Evolutionary conservation across 1,140 invertebrate genomes (phyloP), one percentile per base, ranked within the genome.

Genomic region (Polypedilum pembai): DNA sequence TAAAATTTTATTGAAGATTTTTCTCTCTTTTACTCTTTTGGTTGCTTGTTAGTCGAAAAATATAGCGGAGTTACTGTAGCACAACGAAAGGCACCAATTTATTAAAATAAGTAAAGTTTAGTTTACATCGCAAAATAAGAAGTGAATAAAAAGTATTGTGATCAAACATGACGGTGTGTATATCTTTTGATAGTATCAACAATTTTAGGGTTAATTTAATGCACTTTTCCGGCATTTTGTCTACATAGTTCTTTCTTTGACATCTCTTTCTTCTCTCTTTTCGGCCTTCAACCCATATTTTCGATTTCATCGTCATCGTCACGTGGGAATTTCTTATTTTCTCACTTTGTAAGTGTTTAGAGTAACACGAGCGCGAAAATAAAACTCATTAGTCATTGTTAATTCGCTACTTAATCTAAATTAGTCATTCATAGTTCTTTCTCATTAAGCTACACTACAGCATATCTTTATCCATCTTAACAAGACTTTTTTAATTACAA

Each of bases 201-300:
- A 69, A 69, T 69, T 69, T 69, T 69, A n/a, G 65, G 65, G 65
- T 69, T 69, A 69, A 69, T 69, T 69, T 69, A 69, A 69, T 69
- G 20, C 65, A 69, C 8, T 69, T 69, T 18, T 56, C 45, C n/a
- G 45, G 12, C 45, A 56, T 56, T n/a, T 12, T 12, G n/a, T 56
- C 45, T 56, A n/a, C 45, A n/a, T 56, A n/a, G 45, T 56, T 56
- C 45, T 45, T 56, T 56, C 45, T 33, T 33, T 33, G 24, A 33
- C 24, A 5, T 33, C 24, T 33, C 5, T 33, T 56, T n/a, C 45
- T 56, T 56, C 41, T 45, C 10, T 56, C 15, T 15, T 56, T 56
- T 12, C n/a, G 45, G n/a, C 12, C 45, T 56, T 12, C 15, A n/a
- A 56, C 45, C 45, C 12, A 56, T n/a, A 56, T 56, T 56, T 56